Evolutionary conservation across 2,888 invertebrate genomes (phyloP).

Genomic region (Drosophila yooni): DNA sequence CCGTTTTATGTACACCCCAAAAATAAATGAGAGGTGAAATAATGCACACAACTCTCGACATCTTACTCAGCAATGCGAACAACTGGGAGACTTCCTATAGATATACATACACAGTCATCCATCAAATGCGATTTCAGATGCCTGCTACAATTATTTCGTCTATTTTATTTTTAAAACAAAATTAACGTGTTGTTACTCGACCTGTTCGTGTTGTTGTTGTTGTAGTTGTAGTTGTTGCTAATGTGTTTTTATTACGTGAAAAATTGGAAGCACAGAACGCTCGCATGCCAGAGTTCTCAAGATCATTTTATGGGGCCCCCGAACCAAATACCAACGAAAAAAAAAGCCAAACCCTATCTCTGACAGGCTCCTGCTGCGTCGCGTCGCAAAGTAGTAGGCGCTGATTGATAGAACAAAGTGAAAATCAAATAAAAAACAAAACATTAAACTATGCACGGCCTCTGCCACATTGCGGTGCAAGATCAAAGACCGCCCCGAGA

Average conservation of each 20-base stretch:
- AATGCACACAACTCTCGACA: conserved; percentile 42
- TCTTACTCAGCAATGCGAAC: conserved; percentile 50
- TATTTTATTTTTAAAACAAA: conserved; percentile 78
- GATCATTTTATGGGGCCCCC: conserved; percentile 61
- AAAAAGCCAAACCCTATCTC: conserved; percentile 36
- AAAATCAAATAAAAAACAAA: conserved; percentile 82
- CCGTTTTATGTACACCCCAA: conserved; percentile 45
- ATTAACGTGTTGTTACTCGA: conserved; percentile 61
- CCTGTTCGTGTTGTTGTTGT: conserved; percentile 26
- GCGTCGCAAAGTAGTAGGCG: conserved; percentile 77
- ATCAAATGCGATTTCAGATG: conserved; percentile 70
- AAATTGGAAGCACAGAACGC: conserved; percentile 37
- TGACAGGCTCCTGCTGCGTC: conserved; percentile 57
- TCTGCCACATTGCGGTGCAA: conserved; percentile 71
- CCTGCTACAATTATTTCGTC: conserved; percentile 75
- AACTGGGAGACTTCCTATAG: conserved; percentile 34
- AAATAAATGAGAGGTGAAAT: conserved; percentile 41
- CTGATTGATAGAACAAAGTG: conserved; percentile 81
- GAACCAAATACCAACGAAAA: conserved; percentile 15
- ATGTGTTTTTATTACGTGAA: conserved; percentile 79
- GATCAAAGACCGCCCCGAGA: conserved; percentile 81
- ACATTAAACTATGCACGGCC: conserved; percentile 66
- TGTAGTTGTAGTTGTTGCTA: conserved; percentile 61
- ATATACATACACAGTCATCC: conserved; percentile 54
- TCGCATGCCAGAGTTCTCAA: conserved; percentile 54